phyloP scores from a whole-genome alignment of 2,113 vertebrate genomes.

The Psilopsiagon aymara region DNA sequence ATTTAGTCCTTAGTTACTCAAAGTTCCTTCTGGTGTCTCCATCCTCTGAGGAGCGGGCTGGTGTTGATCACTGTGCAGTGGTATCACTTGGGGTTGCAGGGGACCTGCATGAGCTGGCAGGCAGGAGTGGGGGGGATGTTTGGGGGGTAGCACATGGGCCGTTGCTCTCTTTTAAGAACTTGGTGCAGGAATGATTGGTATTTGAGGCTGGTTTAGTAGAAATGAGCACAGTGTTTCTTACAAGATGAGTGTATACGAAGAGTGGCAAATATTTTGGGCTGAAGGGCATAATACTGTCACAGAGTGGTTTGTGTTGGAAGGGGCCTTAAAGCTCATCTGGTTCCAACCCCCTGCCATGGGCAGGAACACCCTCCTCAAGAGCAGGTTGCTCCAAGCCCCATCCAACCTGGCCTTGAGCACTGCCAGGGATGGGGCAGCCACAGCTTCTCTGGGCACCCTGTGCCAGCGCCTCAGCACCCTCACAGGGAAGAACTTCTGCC shows the following conservation, averaged over 20 bases:
- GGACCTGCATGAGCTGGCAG: neutral
- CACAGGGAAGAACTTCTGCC: neutral
- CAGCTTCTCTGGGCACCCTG: neutral
- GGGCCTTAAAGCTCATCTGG: neutral
- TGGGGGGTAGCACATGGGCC: too few species aligned
- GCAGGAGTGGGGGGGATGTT: fast-evolving
- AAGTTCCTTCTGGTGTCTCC: neutral
- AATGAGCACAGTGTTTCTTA: neutral
- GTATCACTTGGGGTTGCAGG: neutral
- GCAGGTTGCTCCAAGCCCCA: neutral
- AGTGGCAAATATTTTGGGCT: neutral
- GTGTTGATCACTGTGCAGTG: fast-evolving
- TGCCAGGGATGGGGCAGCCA: neutral
- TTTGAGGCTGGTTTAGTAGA: neutral
- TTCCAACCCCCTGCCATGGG: neutral
- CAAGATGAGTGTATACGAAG: neutral
- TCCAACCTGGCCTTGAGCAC: neutral
- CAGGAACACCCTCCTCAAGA: neutral
- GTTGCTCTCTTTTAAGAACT: neutral
- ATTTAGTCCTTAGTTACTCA: neutral
- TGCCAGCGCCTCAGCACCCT: neutral
- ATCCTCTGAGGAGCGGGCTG: neutral
- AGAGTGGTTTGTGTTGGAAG: neutral
- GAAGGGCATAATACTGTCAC: neutral
- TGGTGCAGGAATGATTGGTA: neutral